phyloP scores from a whole-genome alignment of 2,888 invertebrate genomes.

The Platycnemis pennipes region DNA sequence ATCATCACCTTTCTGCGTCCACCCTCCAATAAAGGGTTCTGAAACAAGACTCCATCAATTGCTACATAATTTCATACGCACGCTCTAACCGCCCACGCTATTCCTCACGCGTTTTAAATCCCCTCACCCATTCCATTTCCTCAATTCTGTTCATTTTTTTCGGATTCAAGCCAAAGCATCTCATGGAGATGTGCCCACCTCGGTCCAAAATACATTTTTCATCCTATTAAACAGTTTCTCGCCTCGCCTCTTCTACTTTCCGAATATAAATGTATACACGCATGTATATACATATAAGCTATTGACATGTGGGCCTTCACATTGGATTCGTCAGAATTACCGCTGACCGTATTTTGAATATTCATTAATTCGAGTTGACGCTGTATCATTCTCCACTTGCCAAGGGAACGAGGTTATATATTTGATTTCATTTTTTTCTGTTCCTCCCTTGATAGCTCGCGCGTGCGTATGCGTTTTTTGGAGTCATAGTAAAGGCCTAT shows the following conservation, averaged over 20 bases:
- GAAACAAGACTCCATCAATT: too few relatives aligned
- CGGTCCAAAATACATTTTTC: not conserved
- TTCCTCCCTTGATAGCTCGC: not conserved
- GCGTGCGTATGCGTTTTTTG: not conserved
- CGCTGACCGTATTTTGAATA: slow-evolving; percentile 22
- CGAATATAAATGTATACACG: not conserved
- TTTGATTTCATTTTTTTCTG: not conserved
- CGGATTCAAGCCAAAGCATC: not conserved
- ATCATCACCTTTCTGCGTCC: too few relatives aligned
- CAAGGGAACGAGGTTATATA: not conserved
- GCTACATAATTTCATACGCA: not conserved
- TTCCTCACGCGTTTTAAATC: not conserved
- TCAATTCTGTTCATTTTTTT: not conserved
- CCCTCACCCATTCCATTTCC: not conserved
- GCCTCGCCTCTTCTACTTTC: not conserved
- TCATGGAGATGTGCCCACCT: not conserved
- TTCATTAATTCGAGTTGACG: not conserved
- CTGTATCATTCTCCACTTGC: not conserved
- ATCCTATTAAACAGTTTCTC: not conserved
- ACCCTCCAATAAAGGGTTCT: too few relatives aligned
- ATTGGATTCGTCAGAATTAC: not conserved
- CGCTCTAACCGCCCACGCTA: not conserved
- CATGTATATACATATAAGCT: not conserved
- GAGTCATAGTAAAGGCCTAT: not conserved
- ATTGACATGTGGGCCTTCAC: not conserved